Evolutionary conservation across 1,140 invertebrate species (phyloP).

Genomic region (Drosophila pruinosa): DNA sequence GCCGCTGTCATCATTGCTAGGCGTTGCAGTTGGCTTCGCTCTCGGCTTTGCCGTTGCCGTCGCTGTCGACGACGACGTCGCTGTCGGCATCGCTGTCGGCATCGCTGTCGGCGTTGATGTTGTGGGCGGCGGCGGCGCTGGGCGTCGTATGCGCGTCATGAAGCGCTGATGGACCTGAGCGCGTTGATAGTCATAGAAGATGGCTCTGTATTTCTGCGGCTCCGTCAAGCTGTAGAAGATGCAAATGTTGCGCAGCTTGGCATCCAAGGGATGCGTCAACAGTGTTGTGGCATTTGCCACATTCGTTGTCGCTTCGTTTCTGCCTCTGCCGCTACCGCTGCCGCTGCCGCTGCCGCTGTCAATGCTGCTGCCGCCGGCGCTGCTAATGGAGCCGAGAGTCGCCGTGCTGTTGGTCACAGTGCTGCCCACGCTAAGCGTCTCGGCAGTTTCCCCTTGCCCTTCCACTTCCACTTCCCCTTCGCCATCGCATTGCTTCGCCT

Average conservation of each 20-base stretch:
- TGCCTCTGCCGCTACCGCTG: constrained; percentile 13
- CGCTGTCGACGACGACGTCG: neutral
- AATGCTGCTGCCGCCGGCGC: constrained; percentile 33
- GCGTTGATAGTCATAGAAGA: constrained; percentile 76
- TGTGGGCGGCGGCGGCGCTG: constrained; percentile 34
- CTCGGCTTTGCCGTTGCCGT: neutral
- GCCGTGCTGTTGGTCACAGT: constrained; percentile 75
- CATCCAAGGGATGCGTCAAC: constrained; percentile 54
- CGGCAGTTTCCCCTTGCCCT: neutral
- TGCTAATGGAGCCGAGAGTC: constrained; percentile 66
- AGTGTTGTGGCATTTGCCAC: neutral
- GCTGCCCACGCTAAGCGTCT: constrained; percentile 66
- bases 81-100: neutral
- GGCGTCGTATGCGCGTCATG: constrained; percentile 57
- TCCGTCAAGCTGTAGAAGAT: constrained; percentile 69
- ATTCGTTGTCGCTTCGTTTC: neutral
- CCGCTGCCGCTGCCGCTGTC: constrained; percentile 4
- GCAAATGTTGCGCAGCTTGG: constrained; percentile 73
- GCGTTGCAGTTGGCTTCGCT: neutral
- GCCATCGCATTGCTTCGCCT: constrained; percentile 19
- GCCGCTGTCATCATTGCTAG: constrained; percentile 56
- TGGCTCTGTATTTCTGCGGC: constrained; percentile 66
- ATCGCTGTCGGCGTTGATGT: neutral
- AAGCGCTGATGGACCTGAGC: constrained; percentile 55
- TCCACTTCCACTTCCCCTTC: neutral